A percentile compares a stretch with the other conserved stretches of the same genome.
phyloP scores from a whole-genome alignment of 1,140 invertebrate genomes.

The Lucilia sericata region DNA sequence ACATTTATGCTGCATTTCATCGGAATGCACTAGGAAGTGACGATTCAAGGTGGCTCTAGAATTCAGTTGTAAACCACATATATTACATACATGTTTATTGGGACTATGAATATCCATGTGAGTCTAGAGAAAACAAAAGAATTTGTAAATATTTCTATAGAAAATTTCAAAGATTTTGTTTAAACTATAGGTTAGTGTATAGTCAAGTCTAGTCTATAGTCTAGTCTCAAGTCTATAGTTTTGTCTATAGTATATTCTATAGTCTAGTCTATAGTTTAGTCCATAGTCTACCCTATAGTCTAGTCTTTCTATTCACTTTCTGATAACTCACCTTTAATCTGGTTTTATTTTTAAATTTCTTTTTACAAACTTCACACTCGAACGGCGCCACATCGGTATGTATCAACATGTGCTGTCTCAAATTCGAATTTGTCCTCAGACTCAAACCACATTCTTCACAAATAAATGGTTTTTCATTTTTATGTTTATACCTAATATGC shows the following conservation, averaged over 20 bases:
- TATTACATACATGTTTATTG: slow-evolving; percentile 69
- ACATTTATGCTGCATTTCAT: slow-evolving; percentile 68
- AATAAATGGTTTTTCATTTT: slow-evolving; percentile 68
- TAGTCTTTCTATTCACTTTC: no score
- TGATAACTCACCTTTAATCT: slow-evolving; percentile 53
- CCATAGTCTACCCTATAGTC: no score
- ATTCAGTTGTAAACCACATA: slow-evolving; percentile 69
- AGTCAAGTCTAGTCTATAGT: no score
- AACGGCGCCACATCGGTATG: slow-evolving; percentile 69
- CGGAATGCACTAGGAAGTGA: slow-evolving; percentile 69
- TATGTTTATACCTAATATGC: slow-evolving; percentile 67
- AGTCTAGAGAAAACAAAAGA: slow-evolving; percentile 34
- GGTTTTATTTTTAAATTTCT: slow-evolving; percentile 64
- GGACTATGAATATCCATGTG: slow-evolving; percentile 69
- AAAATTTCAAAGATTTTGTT: background rate
- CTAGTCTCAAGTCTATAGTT: no score
- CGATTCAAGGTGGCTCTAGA: slow-evolving; percentile 69
- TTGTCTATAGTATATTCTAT: no score
- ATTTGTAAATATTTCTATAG: background rate
- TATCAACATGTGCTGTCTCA: slow-evolving; percentile 69
- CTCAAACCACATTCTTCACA: slow-evolving; percentile 69
- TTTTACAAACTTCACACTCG: slow-evolving; percentile 68
- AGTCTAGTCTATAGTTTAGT: no score
- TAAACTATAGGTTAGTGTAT: no score
- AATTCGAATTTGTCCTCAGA: slow-evolving; percentile 68